Percentiles rank a stretch among this genome's conserved stretches.
These are phyloP conservation scores for Aphodius sticticus DNA, from an alignment of 2,888 invertebrate species.

Conservation along the genomic window DNA sequence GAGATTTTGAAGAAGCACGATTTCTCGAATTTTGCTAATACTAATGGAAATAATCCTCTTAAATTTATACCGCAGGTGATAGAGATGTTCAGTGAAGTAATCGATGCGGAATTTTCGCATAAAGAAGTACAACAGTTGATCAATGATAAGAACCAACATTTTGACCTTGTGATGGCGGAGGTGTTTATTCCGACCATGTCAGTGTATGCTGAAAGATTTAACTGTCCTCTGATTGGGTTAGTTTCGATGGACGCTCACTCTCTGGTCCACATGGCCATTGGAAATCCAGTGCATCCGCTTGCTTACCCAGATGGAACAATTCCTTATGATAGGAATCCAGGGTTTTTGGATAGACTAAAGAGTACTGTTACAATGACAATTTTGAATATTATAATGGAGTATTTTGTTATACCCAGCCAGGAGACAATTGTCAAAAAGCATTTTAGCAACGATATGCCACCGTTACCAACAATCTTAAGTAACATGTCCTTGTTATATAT, in stretches of 20 bases:
- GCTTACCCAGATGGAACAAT: constrained; percentile 63
- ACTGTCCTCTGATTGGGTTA: constrained; percentile 64
- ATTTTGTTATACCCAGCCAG: constrained; percentile 44
- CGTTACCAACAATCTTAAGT: constrained; percentile 47
- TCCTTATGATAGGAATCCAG: constrained; percentile 55
- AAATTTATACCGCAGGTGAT: neutral
- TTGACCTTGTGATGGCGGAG: constrained; percentile 67
- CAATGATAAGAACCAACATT: constrained; percentile 55
- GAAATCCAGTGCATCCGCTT: constrained; percentile 64
- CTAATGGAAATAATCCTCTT: constrained; percentile 11
- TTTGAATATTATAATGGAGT: constrained; percentile 46
- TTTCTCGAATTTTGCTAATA: constrained; percentile 10
- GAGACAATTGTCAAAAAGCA: constrained; percentile 50
- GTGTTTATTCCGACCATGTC: constrained; percentile 62
- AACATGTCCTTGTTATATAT: constrained; percentile 52
- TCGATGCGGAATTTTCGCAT: constrained; percentile 39
- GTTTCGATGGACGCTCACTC: constrained; percentile 62
- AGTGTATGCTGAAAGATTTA: constrained; percentile 64
- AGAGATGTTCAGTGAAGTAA: constrained; percentile 27
- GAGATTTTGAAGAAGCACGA: constrained; percentile 28
- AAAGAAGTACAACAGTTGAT: constrained; percentile 51
- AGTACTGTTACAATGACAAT: constrained; percentile 50
- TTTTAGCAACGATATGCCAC: constrained; percentile 52
- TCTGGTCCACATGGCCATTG: constrained; percentile 63
- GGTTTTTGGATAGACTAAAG: constrained; percentile 55